Evolutionary conservation across 30 jellyfish, hydroid and myxozoan genomes (phyloP).

Genomic region (Turritopsis dohrnii): DNA sequence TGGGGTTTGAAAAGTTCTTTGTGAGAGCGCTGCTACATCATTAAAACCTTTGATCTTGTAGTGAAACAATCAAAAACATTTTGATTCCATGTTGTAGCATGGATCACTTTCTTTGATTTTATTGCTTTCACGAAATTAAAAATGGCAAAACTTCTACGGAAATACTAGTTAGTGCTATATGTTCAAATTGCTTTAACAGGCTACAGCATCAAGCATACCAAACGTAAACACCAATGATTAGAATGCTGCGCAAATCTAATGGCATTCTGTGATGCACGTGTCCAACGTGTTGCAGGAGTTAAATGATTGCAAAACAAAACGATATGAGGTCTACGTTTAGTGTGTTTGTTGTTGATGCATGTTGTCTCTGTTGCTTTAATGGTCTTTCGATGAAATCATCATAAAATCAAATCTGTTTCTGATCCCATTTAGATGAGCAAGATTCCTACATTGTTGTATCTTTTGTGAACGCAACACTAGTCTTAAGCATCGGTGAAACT

Average conservation of each 20-base stretch:
- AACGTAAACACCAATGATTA: slow-evolving; percentile 12
- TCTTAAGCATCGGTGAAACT: slow-evolving; percentile 96
- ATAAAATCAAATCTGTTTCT: background rate
- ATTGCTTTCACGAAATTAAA: no score
- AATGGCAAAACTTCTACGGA: no score
- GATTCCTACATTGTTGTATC: slow-evolving; percentile 97
- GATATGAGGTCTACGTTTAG: background rate
- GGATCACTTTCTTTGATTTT: no score
- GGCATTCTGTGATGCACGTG: slow-evolving; percentile 17
- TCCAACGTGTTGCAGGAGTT: background rate
- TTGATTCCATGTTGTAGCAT: no score
- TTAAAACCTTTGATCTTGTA: no score
- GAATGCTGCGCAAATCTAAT: slow-evolving; percentile 25
- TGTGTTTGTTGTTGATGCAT: background rate
- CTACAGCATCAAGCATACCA: no score
- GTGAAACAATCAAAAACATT: no score
- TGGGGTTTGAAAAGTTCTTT: no score
- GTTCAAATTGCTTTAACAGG: no score
- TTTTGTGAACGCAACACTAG: slow-evolving; percentile 96
- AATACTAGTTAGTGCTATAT: no score
- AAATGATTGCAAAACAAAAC: slow-evolving; percentile 2
- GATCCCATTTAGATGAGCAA: slow-evolving; percentile 51
- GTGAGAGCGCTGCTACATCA: no score
- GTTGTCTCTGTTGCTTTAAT: background rate
- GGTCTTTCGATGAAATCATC: no score